These are phyloP conservation scores for Autographa pulchrina DNA, from an alignment of 2,888 invertebrate species.

Conservation along the genomic window DNA sequence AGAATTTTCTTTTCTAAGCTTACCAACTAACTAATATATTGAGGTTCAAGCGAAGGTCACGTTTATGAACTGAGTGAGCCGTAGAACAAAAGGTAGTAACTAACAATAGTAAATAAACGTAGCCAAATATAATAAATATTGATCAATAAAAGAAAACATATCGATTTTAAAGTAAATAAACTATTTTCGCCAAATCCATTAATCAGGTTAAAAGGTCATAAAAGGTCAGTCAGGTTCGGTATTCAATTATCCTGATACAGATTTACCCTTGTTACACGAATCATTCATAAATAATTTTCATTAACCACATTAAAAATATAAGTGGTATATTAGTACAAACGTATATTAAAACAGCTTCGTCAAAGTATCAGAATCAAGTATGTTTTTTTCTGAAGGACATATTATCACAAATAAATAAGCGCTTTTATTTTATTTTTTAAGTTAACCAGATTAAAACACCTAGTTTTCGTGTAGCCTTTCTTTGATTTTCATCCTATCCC, in stretches of 20 bases:
- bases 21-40: neutral
- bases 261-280: too few species aligned
- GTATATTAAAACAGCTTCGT: too few species aligned
- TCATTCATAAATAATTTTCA: neutral
- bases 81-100: too few species aligned
- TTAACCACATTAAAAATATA: neutral
- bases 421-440: neutral
- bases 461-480: neutral
- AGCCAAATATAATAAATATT: neutral
- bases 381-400: too few species aligned
- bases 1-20: neutral
- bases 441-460: neutral
- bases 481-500: neutral
- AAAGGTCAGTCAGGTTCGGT: neutral
- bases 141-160: neutral
- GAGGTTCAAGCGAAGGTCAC: neutral
- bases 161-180: neutral
- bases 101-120: too few species aligned
- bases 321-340: too few species aligned
- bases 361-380: too few species aligned
- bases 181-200: neutral
- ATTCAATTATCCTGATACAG: neutral
- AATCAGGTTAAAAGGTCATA: neutral
- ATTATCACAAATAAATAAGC: too few species aligned
- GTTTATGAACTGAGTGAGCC: neutral